Conservation (phyloP, 2,888 invertebrate genomes). For the Leptinotarsa tumamoca region DNA sequence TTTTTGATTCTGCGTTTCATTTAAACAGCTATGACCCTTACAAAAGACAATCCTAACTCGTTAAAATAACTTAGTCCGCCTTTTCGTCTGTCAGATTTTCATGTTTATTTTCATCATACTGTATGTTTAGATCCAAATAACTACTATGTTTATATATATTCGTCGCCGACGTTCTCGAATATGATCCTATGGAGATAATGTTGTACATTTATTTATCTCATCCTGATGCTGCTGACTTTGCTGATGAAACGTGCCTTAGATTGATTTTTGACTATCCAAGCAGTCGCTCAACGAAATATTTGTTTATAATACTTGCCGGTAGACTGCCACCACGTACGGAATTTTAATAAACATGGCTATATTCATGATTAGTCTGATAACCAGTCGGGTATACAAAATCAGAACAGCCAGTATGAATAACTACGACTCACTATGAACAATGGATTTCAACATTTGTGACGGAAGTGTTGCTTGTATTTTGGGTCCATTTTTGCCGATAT, state of each 20-base stretch:
- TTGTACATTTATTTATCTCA: too few relatives aligned
- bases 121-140: too few relatives aligned
- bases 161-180: too few relatives aligned
- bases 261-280: neutral
- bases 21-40: too few relatives aligned
- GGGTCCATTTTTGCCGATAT: neutral
- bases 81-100: too few relatives aligned
- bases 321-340: neutral
- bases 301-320: neutral
- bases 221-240: neutral
- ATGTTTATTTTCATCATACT: too few relatives aligned
- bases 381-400: neutral
- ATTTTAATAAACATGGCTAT: neutral
- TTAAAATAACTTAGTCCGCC: too few relatives aligned
- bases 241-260: neutral
- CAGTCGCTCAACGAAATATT: neutral
- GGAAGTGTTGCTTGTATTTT: neutral
- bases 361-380: slow-evolving; percentile 3
- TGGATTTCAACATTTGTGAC: neutral
- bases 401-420: neutral
- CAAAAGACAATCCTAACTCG: too few relatives aligned
- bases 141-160: too few relatives aligned
- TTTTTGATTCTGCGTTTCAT: too few relatives aligned
- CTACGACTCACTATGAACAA: neutral
- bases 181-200: too few relatives aligned